A percentile compares a stretch with the other conserved stretches of the same genome.
Evolutionary conservation across 2,797 vertebrate genomes (phyloP).

Genomic region (Epinephelus malabaricus): DNA sequence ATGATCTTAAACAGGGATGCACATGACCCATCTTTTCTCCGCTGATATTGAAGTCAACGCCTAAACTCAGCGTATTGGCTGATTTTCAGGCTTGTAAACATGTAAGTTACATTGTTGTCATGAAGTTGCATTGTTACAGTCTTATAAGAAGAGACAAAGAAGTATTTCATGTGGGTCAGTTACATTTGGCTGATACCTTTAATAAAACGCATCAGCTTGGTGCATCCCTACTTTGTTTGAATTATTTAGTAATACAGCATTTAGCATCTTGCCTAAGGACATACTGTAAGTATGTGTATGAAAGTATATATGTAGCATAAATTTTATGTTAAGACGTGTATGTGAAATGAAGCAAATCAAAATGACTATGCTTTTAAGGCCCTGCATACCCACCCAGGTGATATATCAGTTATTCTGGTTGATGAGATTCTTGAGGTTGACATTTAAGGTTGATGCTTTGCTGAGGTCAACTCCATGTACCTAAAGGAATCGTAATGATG

Average conservation of each 20-base stretch:
- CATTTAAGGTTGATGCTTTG: constrained; percentile 17
- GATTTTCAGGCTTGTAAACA: background rate
- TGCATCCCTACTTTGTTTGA: constrained; percentile 45
- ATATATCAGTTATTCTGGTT: constrained; percentile 22
- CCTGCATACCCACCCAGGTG: background rate
- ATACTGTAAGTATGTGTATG: constrained; percentile 26
- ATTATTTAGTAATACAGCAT: constrained; percentile 61
- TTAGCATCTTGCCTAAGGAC: constrained; percentile 19
- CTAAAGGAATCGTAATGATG: background rate
- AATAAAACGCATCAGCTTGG: constrained; percentile 32
- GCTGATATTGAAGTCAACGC: background rate
- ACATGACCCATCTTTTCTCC: background rate
- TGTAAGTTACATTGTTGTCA: background rate
- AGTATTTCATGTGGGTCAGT: constrained; percentile 26
- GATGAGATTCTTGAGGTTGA: background rate
- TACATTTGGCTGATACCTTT: constrained; percentile 31
- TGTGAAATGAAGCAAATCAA: constrained; percentile 10
- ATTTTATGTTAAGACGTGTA: background rate
- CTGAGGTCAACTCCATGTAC: background rate
- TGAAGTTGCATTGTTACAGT: background rate
- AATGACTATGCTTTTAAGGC: constrained; percentile 1
- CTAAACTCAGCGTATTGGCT: background rate
- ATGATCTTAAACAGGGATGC: constrained; percentile 11
- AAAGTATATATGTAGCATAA: background rate
- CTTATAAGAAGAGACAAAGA: constrained; percentile 3